Conservation (phyloP, 1,140 invertebrate genomes). For the Caenorhabditis remanei region DNA sequence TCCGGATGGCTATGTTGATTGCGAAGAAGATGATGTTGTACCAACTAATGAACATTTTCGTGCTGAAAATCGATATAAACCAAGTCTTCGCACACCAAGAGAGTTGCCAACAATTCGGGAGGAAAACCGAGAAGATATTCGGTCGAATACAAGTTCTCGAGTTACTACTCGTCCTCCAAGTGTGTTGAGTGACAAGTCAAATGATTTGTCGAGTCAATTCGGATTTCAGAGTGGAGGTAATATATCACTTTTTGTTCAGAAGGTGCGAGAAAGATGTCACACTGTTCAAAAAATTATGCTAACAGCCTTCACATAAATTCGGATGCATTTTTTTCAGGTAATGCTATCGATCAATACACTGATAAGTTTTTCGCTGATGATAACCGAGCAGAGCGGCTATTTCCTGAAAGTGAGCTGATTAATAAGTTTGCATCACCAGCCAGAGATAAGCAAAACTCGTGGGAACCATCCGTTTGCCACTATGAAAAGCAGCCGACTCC, state of each 20-base stretch:
- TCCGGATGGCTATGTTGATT: background rate
- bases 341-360: background rate
- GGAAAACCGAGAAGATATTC: background rate
- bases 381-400: slow-evolving; percentile 9
- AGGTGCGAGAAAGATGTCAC: too few species aligned
- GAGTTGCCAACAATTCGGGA: slow-evolving; percentile 24
- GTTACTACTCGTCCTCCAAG: background rate
- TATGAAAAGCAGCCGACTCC: slow-evolving; percentile 41
- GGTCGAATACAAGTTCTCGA: background rate
- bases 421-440: background rate
- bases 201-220: background rate
- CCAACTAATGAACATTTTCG: background rate
- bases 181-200: slow-evolving; percentile 16
- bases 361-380: background rate
- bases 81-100: background rate
- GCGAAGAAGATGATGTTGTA: background rate
- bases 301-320: too few species aligned
- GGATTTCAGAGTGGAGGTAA: slow-evolving; percentile 29
- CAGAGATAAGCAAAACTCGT: slow-evolving; percentile 27
- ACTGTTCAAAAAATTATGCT: too few species aligned
- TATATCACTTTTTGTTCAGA: background rate
- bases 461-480: slow-evolving; percentile 12
- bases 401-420: background rate
- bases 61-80: background rate
- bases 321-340: background rate